Evolutionary conservation across 2,113 vertebrate species (phyloP).

Genomic region (Zingel zingel): DNA sequence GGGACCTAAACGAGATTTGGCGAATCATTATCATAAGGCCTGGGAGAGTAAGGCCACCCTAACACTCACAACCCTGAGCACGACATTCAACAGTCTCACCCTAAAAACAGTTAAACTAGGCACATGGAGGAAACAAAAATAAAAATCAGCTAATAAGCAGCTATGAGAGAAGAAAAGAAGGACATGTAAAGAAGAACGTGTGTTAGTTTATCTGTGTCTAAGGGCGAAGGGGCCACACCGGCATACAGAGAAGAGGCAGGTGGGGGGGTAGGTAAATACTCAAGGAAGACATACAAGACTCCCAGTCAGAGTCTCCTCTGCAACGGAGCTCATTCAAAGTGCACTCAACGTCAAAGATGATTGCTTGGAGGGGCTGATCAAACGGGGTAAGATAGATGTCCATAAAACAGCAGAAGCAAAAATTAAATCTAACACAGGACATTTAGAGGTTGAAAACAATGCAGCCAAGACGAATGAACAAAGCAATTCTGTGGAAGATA

Average conservation of each 20-base stretch:
- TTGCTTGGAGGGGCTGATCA: conserved; percentile 33
- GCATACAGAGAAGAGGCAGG: background rate
- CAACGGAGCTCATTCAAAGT: conserved; percentile 63
- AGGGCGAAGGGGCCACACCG: background rate
- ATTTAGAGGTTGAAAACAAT: conserved; percentile 51
- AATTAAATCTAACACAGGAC: conserved; percentile 27
- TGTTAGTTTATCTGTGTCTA: conserved; percentile 14
- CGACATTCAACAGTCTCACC: conserved; percentile 74
- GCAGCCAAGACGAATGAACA: conserved; percentile 21
- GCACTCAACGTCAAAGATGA: conserved; percentile 62
- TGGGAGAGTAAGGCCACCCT: conserved; percentile 61
- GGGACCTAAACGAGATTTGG: conserved; percentile 51
- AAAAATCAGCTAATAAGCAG: conserved; percentile 35
- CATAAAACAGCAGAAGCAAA: conserved; percentile 51
- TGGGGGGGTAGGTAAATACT: conserved; percentile 10
- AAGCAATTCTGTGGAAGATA: conserved; percentile 22
- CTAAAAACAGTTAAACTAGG: conserved; percentile 59
- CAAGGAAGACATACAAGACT: conserved; percentile 49
- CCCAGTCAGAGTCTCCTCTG: conserved; percentile 45
- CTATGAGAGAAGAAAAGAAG: conserved; percentile 9
- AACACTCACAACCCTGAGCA: conserved; percentile 70
- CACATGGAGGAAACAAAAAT: conserved; percentile 59
- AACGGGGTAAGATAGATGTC: background rate
- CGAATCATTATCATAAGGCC: conserved; percentile 61
- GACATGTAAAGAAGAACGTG: background rate